A percentile compares a stretch with the other conserved stretches of the same genome.
phyloP scores from a whole-genome alignment of 2,888 invertebrate species.

The Protophormia terraenovae region DNA sequence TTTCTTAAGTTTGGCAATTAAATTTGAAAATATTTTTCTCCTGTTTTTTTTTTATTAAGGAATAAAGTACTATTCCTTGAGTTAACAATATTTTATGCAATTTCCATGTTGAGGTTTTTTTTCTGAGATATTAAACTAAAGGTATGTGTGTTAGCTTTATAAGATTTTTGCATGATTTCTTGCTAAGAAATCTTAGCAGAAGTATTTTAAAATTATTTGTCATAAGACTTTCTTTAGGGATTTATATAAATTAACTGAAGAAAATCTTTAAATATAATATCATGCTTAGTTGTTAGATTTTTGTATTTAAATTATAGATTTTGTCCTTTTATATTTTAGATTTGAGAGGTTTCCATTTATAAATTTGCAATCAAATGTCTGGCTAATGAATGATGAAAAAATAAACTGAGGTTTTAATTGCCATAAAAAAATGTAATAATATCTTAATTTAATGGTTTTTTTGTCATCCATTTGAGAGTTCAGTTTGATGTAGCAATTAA shows the following conservation, averaged over 20 bases:
- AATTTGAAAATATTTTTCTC: not conserved
- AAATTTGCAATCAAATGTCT: not conserved
- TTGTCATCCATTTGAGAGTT: not conserved
- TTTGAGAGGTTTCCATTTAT: not conserved
- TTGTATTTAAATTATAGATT: not conserved
- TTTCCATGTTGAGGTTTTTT: constrained; percentile 10
- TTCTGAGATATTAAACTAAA: not conserved
- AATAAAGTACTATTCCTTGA: not conserved
- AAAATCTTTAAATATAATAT: constrained; percentile 1
- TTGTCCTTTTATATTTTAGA: not conserved
- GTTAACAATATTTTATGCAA: constrained; percentile 40
- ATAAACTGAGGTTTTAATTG: not conserved
- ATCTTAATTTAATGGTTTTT: not conserved
- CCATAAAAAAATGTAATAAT: not conserved
- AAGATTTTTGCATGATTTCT: not conserved
- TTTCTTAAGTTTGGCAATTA: constrained; percentile 5
- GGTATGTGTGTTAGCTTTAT: not conserved
- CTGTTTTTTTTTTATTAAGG: not conserved
- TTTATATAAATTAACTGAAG: constrained; percentile 48
- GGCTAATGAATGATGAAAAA: not conserved
- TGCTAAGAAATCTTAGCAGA: not conserved
- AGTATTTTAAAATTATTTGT: not conserved
- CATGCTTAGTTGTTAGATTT: not conserved
- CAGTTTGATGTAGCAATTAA: too few species aligned
- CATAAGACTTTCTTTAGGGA: constrained; percentile 43